These are phyloP conservation scores for Oryctolagus cuniculus DNA, from an alignment of 2,113 vertebrate species.

Conservation along the genomic window DNA sequence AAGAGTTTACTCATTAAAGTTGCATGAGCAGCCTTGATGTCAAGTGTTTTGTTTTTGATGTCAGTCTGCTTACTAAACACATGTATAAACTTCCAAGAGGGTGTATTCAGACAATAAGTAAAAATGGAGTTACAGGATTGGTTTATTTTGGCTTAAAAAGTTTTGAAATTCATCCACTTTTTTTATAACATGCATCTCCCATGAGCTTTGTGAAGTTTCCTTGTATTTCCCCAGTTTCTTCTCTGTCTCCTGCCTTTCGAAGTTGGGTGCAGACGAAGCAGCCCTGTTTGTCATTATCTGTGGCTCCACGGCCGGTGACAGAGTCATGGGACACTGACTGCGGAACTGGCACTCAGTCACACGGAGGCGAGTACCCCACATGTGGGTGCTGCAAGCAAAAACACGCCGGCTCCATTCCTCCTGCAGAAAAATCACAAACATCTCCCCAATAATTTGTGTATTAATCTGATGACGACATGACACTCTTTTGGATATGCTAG, in stretches of 20 bases:
- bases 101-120: neutral
- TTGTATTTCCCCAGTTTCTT: neutral
- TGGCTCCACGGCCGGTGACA: neutral
- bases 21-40: conserved; percentile 1
- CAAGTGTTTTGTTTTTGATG: neutral
- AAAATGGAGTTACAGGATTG: no score
- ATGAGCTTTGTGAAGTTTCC: no score
- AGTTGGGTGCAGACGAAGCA: neutral
- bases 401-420: no score
- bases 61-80: neutral
- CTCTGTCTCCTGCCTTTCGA: neutral
- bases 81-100: no score
- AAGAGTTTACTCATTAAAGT: neutral
- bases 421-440: neutral
- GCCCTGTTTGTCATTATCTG: neutral
- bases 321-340: neutral
- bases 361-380: neutral
- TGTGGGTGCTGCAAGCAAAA: no score
- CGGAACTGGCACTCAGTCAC: neutral
- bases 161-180: no score
- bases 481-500: neutral
- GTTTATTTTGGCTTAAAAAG: no score
- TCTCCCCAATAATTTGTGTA: neutral
- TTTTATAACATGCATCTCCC: no score
- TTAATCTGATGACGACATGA: neutral